Conservation (phyloP, 2,888 invertebrate species). For the Hesperia comma region DNA sequence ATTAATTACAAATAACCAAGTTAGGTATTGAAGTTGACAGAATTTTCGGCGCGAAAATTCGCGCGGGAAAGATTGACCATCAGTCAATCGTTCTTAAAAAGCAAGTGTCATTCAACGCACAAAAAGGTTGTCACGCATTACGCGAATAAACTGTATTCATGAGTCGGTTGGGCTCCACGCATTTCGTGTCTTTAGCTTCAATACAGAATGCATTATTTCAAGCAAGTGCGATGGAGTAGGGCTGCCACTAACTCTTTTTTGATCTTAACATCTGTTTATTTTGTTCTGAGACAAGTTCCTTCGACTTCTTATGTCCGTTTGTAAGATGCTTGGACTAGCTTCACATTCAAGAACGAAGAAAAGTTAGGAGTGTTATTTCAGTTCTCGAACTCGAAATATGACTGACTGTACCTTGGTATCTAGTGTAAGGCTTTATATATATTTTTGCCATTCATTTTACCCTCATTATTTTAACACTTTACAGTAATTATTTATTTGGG, state of each 20-base stretch:
- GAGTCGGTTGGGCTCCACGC: slow-evolving; percentile 47
- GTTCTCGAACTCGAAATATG: too few relatives aligned
- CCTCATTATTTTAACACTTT: too few relatives aligned
- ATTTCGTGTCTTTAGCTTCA: slow-evolving; percentile 53
- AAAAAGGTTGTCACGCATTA: slow-evolving; percentile 56
- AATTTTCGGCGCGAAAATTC: slow-evolving; percentile 47
- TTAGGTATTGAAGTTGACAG: background rate
- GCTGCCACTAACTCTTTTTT: slow-evolving; percentile 18
- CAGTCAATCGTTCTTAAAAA: slow-evolving; percentile 53
- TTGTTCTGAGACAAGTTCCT: background rate
- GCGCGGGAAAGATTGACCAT: slow-evolving; percentile 49
- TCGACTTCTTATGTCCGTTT: too few relatives aligned
- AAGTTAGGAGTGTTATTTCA: too few relatives aligned
- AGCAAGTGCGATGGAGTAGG: slow-evolving; percentile 49
- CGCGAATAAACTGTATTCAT: slow-evolving; percentile 40
- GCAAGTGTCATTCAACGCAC: slow-evolving; percentile 53
- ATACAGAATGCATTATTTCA: slow-evolving; percentile 50
- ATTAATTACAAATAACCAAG: too few relatives aligned
- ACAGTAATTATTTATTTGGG: too few relatives aligned
- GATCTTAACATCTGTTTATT: slow-evolving; percentile 14
- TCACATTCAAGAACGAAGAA: too few relatives aligned
- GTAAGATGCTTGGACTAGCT: too few relatives aligned
- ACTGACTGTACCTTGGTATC: too few relatives aligned
- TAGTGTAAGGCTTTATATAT: too few relatives aligned
- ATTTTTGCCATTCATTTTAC: too few relatives aligned